phyloP scores from a whole-genome alignment of 2,888 invertebrate genomes.

The Phaedon cochleariae region DNA sequence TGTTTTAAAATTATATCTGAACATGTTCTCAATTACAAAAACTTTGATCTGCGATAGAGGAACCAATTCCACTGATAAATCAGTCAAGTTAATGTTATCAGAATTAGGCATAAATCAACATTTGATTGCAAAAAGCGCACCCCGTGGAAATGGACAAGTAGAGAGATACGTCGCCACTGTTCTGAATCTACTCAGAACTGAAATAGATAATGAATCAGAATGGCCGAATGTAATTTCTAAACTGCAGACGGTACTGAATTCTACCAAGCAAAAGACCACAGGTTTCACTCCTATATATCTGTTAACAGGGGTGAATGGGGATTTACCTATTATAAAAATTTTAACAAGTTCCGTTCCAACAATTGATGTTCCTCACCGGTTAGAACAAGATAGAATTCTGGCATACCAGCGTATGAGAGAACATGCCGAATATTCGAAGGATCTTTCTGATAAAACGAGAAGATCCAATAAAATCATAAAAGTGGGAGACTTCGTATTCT shows the following conservation, averaged over 20 bases:
- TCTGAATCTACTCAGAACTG: slow-evolving; percentile 13
- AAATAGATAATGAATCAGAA: slow-evolving; percentile 22
- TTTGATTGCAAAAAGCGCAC: slow-evolving; percentile 29
- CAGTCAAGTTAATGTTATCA: slow-evolving; percentile 19
- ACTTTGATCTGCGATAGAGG: slow-evolving; percentile 14
- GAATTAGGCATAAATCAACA: slow-evolving; percentile 22
- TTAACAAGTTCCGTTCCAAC: slow-evolving; percentile 18
- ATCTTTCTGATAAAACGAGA: slow-evolving; percentile 28
- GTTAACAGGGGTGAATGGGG: slow-evolving; percentile 22
- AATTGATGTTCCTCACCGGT: background rate
- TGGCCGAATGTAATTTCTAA: slow-evolving; percentile 30
- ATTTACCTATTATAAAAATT: slow-evolving; percentile 18
- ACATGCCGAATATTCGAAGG: slow-evolving; percentile 22
- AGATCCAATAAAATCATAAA: slow-evolving; percentile 25
- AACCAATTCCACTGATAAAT: slow-evolving; percentile 34
- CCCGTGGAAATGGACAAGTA: slow-evolving; percentile 36
- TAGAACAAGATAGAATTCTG: slow-evolving; percentile 31
- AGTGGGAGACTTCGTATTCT: slow-evolving; percentile 33
- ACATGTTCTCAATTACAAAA: slow-evolving; percentile 23
- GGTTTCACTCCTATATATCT: slow-evolving; percentile 32
- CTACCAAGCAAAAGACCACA: slow-evolving; percentile 33
- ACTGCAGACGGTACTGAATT: slow-evolving; percentile 26
- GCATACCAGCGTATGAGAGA: slow-evolving; percentile 28
- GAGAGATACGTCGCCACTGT: too few relatives aligned
- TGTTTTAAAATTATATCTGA: slow-evolving; percentile 15